Conservation (phyloP, 2,797 vertebrate species). For the Leptatherina wallacei region DNA sequence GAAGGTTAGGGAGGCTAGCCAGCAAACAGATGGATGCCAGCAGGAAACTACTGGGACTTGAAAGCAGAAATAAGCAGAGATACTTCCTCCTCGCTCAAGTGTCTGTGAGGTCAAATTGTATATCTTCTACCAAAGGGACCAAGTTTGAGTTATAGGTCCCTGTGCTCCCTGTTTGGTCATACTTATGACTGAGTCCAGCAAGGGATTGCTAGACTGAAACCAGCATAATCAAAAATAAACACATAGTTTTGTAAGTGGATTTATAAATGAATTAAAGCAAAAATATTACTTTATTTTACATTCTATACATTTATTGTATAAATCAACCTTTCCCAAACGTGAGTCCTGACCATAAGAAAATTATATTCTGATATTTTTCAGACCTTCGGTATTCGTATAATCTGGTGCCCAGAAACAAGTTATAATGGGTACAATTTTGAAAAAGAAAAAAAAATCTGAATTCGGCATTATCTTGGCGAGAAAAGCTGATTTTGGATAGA, state of each 20-base stretch:
- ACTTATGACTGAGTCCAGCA: constrained; percentile 1
- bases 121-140: neutral
- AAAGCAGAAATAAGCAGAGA: constrained; percentile 3
- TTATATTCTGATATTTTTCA: no score
- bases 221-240: neutral
- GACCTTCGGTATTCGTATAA: no score
- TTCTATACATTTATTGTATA: no score
- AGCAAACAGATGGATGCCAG: constrained; percentile 5
- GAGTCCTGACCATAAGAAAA: no score
- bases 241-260: neutral
- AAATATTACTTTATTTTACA: neutral
- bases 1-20: constrained; percentile 5
- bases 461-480: no score
- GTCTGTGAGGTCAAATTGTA: neutral
- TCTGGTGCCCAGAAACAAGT: no score
- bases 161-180: neutral
- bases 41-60: constrained; percentile 4
- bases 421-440: no score
- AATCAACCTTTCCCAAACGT: no score
- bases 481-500: no score
- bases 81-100: neutral
- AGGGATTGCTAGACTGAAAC: neutral
- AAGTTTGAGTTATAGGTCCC: neutral
- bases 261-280: neutral
- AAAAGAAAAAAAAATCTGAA: no score